Evolutionary conservation across 2,113 vertebrate genomes (phyloP).

Genomic region (Sterna hirundo): DNA sequence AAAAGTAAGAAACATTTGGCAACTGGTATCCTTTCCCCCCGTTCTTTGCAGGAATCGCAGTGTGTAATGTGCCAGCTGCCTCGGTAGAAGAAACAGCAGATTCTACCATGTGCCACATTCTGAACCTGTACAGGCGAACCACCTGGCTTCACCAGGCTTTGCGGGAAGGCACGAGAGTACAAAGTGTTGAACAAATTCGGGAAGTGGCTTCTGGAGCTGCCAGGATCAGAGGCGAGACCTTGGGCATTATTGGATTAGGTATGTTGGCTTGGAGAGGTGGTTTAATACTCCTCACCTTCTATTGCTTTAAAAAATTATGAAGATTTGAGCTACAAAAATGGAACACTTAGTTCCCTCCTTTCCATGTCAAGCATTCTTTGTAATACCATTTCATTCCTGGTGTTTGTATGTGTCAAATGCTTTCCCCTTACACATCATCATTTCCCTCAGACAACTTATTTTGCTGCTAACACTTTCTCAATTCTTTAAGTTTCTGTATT

Average conservation of each 20-base stretch:
- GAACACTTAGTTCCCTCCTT: neutral
- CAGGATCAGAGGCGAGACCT: slow-evolving; percentile 93
- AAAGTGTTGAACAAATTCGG: slow-evolving; percentile 96
- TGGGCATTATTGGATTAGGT: slow-evolving; percentile 95
- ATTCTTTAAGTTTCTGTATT: neutral
- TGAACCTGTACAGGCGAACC: slow-evolving; percentile 95
- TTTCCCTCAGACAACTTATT: neutral
- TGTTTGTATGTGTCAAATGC: neutral
- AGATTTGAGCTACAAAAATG: neutral
- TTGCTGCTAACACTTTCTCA: neutral
- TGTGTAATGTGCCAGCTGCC: slow-evolving; percentile 96
- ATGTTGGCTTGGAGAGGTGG: neutral
- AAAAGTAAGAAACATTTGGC: neutral
- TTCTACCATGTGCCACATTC: slow-evolving; percentile 96
- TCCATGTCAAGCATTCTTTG: neutral
- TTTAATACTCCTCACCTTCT: neutral
- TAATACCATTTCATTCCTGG: neutral
- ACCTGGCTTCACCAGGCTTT: slow-evolving; percentile 98
- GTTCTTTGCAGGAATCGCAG: slow-evolving; percentile 85
- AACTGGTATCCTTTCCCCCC: neutral
- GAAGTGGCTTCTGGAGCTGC: slow-evolving; percentile 96
- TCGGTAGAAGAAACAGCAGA: slow-evolving; percentile 97
- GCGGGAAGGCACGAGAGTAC: slow-evolving; percentile 92
- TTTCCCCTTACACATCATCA: neutral
- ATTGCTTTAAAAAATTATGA: accelerated